Percentiles rank a stretch among this genome's conserved stretches.
These are phyloP conservation scores for Oscheius sp. DNA, from an alignment of 2,888 invertebrate genomes.

Conservation along the genomic window DNA sequence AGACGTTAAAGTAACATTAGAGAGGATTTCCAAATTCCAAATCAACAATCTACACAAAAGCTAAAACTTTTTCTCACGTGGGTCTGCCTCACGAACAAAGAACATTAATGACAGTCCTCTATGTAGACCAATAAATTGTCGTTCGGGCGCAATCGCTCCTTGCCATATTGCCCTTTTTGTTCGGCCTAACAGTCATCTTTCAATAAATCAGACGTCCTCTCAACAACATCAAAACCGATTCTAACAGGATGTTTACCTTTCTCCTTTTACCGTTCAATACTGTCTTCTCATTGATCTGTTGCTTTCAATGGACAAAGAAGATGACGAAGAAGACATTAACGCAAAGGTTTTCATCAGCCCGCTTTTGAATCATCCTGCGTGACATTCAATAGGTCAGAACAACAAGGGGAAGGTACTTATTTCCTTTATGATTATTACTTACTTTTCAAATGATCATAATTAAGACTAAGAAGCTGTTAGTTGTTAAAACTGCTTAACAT, in stretches of 20 bases:
- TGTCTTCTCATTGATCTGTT: neutral
- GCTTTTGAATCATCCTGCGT: slow-evolving; percentile 3
- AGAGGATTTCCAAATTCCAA: too few relatives aligned
- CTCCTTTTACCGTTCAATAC: too few relatives aligned
- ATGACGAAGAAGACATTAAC: slow-evolving; percentile 15
- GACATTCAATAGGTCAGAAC: slow-evolving; percentile 2
- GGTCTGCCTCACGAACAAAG: slow-evolving; percentile 4
- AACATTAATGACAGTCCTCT: slow-evolving; percentile 16
- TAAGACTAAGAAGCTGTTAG: too few relatives aligned
- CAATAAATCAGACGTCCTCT: slow-evolving; percentile 5
- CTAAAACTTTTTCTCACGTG: neutral
- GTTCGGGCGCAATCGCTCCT: slow-evolving; percentile 8
- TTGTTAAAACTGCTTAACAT: too few relatives aligned
- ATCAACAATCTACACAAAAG: too few relatives aligned
- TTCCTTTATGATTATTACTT: too few relatives aligned
- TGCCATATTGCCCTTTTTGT: slow-evolving; percentile 29
- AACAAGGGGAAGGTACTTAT: neutral
- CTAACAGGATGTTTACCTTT: too few relatives aligned
- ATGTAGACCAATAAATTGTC: slow-evolving; percentile 27
- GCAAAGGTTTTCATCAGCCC: slow-evolving; percentile 18
- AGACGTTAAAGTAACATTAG: too few relatives aligned
- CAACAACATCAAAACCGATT: too few relatives aligned
- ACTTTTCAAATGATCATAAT: too few relatives aligned
- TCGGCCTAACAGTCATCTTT: neutral
- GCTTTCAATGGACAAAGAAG: neutral